A percentile compares a stretch with the other conserved stretches of the same genome.
These are phyloP conservation scores for Stegophylla sp. DNA, from an alignment of 2,888 invertebrate genomes.

Conservation along the genomic window DNA sequence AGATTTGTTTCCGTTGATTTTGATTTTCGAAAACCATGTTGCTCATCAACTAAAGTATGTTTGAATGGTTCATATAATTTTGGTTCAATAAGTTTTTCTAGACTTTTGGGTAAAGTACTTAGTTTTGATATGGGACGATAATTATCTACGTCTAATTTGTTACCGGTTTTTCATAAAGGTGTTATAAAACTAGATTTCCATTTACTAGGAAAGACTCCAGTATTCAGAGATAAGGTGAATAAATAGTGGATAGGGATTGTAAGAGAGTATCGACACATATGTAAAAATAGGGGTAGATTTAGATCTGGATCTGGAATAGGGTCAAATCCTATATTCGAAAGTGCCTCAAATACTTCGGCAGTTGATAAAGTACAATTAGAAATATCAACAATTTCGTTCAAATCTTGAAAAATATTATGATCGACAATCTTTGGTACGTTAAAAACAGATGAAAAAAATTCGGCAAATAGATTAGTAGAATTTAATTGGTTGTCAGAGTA, in stretches of 20 bases:
- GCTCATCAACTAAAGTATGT: not conserved
- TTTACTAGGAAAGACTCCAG: too few species aligned
- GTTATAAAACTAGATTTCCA: too few species aligned
- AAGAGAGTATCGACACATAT: not conserved
- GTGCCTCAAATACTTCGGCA: too few species aligned
- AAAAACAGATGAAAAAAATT: too few species aligned
- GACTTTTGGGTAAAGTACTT: slow-evolving; percentile 10
- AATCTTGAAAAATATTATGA: too few species aligned
- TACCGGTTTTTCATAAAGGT: not conserved
- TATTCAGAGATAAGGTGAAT: slow-evolving; percentile 1
- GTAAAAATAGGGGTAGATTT: not conserved
- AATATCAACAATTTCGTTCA: too few species aligned
- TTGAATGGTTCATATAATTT: slow-evolving; percentile 9
- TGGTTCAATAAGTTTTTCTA: too few species aligned
- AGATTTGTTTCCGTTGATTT: not conserved
- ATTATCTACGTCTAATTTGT: not conserved
- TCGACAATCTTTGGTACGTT: too few species aligned
- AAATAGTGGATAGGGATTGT: not conserved
- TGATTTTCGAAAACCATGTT: not conserved
- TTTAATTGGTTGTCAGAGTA: too few species aligned
- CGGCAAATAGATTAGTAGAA: too few species aligned
- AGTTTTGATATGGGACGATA: slow-evolving; percentile 16
- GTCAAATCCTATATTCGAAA: too few species aligned
- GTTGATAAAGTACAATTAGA: too few species aligned
- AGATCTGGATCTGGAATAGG: not conserved